Evolutionary conservation across 2,888 invertebrate species (phyloP), one percentile per base, ranked within the genome.

Genomic region (Epirrita christyi): DNA sequence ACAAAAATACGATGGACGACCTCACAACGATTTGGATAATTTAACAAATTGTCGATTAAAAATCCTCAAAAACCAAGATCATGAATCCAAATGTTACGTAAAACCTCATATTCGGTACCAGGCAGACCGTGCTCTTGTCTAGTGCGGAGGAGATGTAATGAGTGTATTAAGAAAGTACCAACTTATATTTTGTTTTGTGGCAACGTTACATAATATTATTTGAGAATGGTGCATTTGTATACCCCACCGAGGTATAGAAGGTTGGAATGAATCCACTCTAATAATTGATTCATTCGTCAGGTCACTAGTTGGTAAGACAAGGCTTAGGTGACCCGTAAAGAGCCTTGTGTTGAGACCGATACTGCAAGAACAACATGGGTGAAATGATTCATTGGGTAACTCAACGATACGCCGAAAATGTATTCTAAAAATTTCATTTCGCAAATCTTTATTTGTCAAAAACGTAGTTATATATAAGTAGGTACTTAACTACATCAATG

Each of bases 201-300:
- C 49, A n/a, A n/a, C n/a, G n/a, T n/a, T n/a, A n/a, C n/a, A 1
- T 29, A 28, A 40, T 51, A 46, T 62, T 50, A 8, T 48, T 46
- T 57, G 40, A 59, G 14, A 55, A 67, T 67, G 67, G 67, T 75
- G 66, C 65, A 69, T 59, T 58, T 74, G 54, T 72, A 63, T 67
- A 61, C 61, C 21, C 70, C 70, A 37, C 69, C 71, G 54, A 74
- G 64, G 57, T 75, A 72, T 51, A 76, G 69, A 76, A 76, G 76
- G 76, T 76, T 55, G 40, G 63, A 54, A 47, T 44, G n/a, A 15
- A 15, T 15, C 8, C 28, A 10, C n/a, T n/a, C n/a, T n/a, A n/a
- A n/a, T n/a, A n/a, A n/a, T n/a, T n/a, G n/a, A n/a, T n/a, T n/a
- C n/a, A n/a, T n/a, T n/a, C n/a, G n/a, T n/a, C n/a, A n/a, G n/a